Evolutionary conservation across 2,888 invertebrate genomes (phyloP).

Genomic region (Leucophora obtusa): DNA sequence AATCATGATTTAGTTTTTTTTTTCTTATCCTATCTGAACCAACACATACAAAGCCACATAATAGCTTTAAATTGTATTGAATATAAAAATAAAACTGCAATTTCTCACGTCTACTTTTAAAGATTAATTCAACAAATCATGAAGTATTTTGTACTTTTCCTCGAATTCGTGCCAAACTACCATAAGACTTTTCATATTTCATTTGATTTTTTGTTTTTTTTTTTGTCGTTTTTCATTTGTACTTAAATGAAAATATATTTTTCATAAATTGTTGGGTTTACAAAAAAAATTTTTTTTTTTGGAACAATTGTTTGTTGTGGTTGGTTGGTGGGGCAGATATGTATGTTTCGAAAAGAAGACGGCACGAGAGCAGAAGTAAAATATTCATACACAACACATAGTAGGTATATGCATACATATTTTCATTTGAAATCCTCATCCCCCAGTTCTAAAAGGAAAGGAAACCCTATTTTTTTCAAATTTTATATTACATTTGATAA

Average conservation of each 20-base stretch:
- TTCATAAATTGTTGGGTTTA: slow-evolving; percentile 18
- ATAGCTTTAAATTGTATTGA: slow-evolving; percentile 5
- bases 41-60: background rate
- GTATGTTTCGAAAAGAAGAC: background rate
- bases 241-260: slow-evolving; percentile 18
- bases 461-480: background rate
- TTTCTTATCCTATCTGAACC: background rate
- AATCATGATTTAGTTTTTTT: background rate
- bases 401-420: background rate
- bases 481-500: background rate
- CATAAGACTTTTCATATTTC: slow-evolving; percentile 19
- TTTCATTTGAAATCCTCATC: background rate
- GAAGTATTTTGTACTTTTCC: slow-evolving; percentile 19
- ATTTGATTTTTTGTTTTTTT: background rate
- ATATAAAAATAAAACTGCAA: slow-evolving; percentile 6
- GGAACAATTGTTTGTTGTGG: slow-evolving; percentile 12
- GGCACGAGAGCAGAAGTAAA: slow-evolving; percentile 3
- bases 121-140: slow-evolving; percentile 35
- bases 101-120: slow-evolving; percentile 40
- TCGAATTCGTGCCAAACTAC: slow-evolving; percentile 36
- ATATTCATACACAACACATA: background rate
- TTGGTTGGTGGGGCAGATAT: background rate
- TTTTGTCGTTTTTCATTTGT: background rate
- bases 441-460: background rate
- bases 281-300: background rate